These are phyloP conservation scores for Ormyrus labotus DNA, from an alignment of 2,888 invertebrate genomes.

Conservation along the genomic window DNA sequence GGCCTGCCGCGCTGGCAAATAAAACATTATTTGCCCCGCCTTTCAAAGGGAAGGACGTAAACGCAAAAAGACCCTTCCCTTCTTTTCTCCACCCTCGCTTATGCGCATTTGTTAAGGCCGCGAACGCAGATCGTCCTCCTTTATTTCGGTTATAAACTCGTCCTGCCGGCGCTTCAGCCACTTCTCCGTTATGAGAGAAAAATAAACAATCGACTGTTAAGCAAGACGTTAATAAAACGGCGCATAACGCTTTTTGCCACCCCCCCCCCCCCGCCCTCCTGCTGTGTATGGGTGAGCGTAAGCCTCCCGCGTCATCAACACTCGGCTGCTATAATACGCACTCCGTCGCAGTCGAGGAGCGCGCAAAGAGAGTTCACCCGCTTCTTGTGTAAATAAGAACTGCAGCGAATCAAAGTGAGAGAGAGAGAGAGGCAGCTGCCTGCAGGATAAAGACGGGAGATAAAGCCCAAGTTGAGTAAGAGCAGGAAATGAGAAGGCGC, in stretches of 20 bases:
- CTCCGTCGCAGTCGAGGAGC: neutral
- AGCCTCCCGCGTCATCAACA: too few species aligned
- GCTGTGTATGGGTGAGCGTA: too few species aligned
- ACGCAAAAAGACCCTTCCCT: constrained; percentile 4
- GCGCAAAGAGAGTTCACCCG: neutral
- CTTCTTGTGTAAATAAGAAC: constrained; percentile 51
- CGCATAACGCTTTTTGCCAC: too few species aligned
- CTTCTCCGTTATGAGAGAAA: constrained; percentile 2
- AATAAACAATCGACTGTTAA: constrained; percentile 19
- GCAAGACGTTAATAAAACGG: constrained; percentile 1
- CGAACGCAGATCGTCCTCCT: neutral
- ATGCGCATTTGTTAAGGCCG: neutral
- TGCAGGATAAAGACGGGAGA: neutral
- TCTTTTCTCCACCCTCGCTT: neutral
- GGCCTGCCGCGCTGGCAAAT: constrained; percentile 15
- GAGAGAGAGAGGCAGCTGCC: neutral
- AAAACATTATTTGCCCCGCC: constrained; percentile 32
- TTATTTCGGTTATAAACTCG: too few species aligned
- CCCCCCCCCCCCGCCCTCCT: too few species aligned
- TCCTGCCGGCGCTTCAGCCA: neutral
- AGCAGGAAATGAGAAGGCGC: constrained; percentile 19
- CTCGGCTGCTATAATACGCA: too few species aligned
- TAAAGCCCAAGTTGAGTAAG: neutral
- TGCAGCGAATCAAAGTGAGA: constrained; percentile 43
- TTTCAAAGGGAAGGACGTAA: constrained; percentile 18